phyloP scores from a whole-genome alignment of 2,113 vertebrate genomes.

The Zootoca vivipara region DNA sequence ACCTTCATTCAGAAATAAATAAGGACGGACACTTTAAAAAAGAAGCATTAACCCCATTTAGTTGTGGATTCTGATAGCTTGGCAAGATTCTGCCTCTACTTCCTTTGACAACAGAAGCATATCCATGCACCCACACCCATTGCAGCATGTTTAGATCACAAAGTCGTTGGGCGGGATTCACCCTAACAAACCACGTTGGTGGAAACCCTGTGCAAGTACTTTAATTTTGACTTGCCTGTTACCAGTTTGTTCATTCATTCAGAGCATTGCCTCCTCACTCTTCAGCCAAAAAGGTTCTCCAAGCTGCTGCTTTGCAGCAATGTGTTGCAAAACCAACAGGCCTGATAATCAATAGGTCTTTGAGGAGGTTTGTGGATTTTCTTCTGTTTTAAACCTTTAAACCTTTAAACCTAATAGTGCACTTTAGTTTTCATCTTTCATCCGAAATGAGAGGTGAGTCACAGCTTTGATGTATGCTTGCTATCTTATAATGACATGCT shows the following conservation, averaged over 20 bases:
- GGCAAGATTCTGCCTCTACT: neutral
- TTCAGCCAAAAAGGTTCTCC: neutral
- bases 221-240: too few relatives aligned
- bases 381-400: neutral
- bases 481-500: neutral
- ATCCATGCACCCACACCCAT: neutral
- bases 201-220: neutral
- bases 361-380: neutral
- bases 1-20: neutral
- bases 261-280: too few relatives aligned
- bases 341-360: neutral
- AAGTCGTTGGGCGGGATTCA: neutral
- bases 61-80: neutral
- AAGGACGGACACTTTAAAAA: too few relatives aligned
- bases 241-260: too few relatives aligned
- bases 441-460: neutral
- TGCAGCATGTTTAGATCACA: neutral
- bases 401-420: too few relatives aligned
- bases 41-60: neutral
- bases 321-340: neutral
- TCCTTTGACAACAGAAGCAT: neutral
- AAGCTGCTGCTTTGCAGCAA: neutral
- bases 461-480: neutral
- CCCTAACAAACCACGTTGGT: neutral
- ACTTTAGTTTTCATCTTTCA: neutral